A percentile compares a stretch with the other conserved stretches of the same genome.
Conservation (phyloP, 2,113 vertebrate genomes). For the Atlantisia rogersi region DNA sequence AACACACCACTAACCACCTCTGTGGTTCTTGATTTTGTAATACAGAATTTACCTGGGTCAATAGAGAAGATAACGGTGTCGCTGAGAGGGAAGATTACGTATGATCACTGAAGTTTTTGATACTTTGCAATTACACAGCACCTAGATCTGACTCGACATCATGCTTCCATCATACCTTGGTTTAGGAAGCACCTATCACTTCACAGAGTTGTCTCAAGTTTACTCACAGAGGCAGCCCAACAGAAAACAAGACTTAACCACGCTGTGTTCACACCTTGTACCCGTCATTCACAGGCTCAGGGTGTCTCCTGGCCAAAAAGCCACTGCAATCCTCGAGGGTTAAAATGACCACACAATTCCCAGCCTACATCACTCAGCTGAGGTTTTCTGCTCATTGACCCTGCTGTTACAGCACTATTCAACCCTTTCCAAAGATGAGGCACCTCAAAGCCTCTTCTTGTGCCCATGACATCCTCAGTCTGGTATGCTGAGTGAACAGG, state of each 20-base stretch:
- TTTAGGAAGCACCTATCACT: background rate
- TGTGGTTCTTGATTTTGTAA: conserved; percentile 39
- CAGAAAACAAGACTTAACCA: background rate
- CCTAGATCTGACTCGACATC: background rate
- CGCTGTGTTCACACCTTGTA: background rate
- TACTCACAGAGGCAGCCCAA: background rate
- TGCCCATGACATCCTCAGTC: conserved; percentile 48
- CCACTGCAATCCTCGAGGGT: fast-evolving
- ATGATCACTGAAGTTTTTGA: background rate
- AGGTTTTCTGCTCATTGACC: background rate
- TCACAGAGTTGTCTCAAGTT: background rate
- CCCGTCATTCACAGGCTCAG: background rate
- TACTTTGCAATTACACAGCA: background rate
- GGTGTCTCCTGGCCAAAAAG: background rate
- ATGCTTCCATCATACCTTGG: background rate
- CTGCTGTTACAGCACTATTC: background rate
- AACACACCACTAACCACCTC: background rate
- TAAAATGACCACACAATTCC: background rate
- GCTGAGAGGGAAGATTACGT: background rate
- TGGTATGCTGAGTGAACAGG: conserved; percentile 60
- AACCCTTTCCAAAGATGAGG: background rate
- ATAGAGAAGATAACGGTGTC: background rate
- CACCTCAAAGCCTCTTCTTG: background rate
- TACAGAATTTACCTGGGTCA: conserved; percentile 36
- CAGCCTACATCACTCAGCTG: background rate